phyloP scores from a whole-genome alignment of 2,113 vertebrate species.

The Cebus imitator region DNA sequence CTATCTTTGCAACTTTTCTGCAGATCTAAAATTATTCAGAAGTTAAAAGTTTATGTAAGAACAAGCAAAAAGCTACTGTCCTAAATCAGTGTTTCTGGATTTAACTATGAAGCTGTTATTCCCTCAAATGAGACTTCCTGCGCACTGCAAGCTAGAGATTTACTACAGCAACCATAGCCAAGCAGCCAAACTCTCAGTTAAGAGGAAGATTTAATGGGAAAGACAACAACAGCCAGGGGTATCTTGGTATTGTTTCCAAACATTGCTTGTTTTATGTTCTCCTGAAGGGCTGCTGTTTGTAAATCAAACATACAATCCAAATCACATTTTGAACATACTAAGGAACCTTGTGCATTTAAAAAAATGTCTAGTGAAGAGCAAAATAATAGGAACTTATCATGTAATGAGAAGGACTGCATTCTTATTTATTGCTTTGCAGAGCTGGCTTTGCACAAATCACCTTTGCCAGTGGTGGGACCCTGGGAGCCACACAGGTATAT shows the following conservation, averaged over 20 bases:
- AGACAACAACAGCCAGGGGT: background rate
- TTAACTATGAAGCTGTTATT: background rate
- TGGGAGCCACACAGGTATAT: background rate
- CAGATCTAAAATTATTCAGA: constrained; percentile 37
- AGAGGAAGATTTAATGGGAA: constrained; percentile 49
- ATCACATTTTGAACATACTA: background rate
- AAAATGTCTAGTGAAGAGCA: background rate
- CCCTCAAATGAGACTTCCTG: background rate
- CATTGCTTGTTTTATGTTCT: background rate
- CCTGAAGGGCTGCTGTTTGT: constrained; percentile 25
- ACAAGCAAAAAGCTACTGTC: background rate
- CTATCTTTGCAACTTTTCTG: background rate
- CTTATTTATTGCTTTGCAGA: background rate
- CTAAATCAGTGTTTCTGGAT: background rate
- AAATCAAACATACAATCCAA: constrained; percentile 49
- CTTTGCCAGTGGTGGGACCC: background rate
- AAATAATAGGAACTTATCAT: background rate
- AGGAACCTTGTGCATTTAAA: background rate
- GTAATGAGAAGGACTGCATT: background rate
- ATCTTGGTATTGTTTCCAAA: background rate
- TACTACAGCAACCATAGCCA: background rate
- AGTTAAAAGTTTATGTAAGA: constrained; percentile 25
- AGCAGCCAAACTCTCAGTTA: constrained; percentile 19
- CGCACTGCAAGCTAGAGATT: background rate
- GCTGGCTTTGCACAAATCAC: background rate